phyloP scores from a whole-genome alignment of 1,140 invertebrate genomes.

The Drosophila setifemur region DNA sequence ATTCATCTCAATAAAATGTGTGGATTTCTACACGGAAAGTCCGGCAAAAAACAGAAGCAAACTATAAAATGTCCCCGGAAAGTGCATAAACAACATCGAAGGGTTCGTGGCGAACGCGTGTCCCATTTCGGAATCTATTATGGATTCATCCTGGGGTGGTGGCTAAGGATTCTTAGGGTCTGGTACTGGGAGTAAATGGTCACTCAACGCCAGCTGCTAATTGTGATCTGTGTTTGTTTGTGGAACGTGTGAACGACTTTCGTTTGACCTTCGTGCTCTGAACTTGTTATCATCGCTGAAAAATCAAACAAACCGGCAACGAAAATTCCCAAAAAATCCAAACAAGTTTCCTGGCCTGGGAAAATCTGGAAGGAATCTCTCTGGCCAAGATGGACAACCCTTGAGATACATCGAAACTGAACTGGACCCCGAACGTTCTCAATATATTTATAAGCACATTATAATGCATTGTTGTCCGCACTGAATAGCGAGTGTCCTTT shows the following conservation, averaged over 20 bases:
- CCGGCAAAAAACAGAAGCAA: conserved; percentile 27
- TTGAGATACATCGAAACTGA: conserved; percentile 31
- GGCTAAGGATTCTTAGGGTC: conserved; percentile 3
- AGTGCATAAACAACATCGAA: conserved; percentile 62
- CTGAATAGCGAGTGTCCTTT: conserved; percentile 51
- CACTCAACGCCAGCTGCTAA: conserved; percentile 71
- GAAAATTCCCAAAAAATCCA: conserved; percentile 50
- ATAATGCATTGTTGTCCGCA: conserved; percentile 68
- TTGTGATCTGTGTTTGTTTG: conserved; percentile 50
- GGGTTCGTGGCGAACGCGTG: conserved; percentile 57
- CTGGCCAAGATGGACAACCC: conserved; percentile 45
- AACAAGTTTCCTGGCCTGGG: conserved; percentile 63
- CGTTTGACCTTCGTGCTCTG: conserved; percentile 58
- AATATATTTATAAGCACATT: conserved; percentile 80
- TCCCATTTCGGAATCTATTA: conserved; percentile 52
- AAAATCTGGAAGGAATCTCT: conserved; percentile 38
- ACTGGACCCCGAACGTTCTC: conserved; percentile 34
- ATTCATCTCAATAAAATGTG: conserved; percentile 76
- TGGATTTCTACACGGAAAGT: conserved; percentile 48
- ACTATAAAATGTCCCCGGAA: conserved; percentile 59
- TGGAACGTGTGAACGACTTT: conserved; percentile 75
- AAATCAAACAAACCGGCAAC: conserved; percentile 40
- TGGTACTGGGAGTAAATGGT: conserved; percentile 18
- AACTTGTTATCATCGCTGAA: conserved; percentile 70
- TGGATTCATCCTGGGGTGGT: conserved; percentile 45